Percentiles rank a stretch among this genome's conserved stretches.
phyloP scores from a whole-genome alignment of 2,113 vertebrate genomes.

The Strigops habroptila region DNA sequence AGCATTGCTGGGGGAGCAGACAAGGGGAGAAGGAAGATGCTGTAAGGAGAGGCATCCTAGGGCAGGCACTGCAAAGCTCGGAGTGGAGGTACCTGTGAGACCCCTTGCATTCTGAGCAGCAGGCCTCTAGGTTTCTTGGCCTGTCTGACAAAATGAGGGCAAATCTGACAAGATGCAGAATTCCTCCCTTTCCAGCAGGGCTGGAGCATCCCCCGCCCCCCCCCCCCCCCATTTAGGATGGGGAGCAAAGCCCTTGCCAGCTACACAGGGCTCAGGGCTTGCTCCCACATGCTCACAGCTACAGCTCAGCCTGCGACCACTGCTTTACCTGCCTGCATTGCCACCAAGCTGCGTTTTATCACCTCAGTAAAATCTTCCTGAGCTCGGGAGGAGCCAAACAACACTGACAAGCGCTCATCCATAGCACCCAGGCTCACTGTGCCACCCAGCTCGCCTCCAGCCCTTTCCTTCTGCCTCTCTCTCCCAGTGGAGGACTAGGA shows the following conservation, averaged over 20 bases:
- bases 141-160: neutral
- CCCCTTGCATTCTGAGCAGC: neutral
- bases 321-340: neutral
- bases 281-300: neutral
- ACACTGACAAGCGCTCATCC: neutral
- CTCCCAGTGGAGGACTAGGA: rapidly evolving
- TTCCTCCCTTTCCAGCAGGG: neutral
- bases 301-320: neutral
- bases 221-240: no score
- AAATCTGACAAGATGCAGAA: neutral
- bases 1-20: neutral
- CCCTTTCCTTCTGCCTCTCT: neutral
- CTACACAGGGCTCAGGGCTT: neutral
- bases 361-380: neutral
- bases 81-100: neutral
- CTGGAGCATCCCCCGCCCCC: neutral
- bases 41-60: neutral
- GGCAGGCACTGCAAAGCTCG: neutral
- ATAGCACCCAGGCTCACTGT: neutral
- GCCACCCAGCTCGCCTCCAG: neutral
- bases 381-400: neutral
- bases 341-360: neutral
- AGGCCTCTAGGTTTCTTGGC: neutral
- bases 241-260: neutral
- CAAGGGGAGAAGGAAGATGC: neutral